Base-by-base conservation (phyloP, 1,140 invertebrate species). In the Anastrepha obliqua region DNA sequence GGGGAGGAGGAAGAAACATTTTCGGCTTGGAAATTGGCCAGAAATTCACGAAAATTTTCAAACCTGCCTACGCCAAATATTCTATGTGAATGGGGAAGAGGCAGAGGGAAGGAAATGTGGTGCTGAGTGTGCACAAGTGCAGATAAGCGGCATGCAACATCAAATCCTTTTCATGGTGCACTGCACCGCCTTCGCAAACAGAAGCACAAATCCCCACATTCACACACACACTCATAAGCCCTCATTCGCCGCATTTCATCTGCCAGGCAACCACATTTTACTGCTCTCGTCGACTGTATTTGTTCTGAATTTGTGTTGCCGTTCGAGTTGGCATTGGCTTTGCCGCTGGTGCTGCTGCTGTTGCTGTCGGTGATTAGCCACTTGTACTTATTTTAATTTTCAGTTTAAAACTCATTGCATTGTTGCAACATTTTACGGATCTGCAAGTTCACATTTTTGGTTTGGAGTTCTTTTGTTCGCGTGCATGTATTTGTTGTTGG, bases 111-210 rank as follows among this genome's bases (percentile, higher is more conserved):
- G 67, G 15, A 55, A 81, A 4, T 55, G 17, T 55, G 47, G 47
- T n/a, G 74, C 74, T 81, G 74, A 81, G 74, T 81, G 74, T 81
- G 74, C 74, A 81, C 74, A 81, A 81, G 74, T 81, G 74, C 74
- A 81, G 74, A 81, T 81, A 81, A 81, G 74, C 74, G 74, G 74
- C 74, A 81, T 81, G 74, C 74, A 81, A 81, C 74, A 55, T 5
- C 74, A 81, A 81, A 81, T 81, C 74, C 74, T 55, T 81, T 81
- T 81, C 74, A 81, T 81, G 74, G 74, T 81, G 74, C 74, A 55
- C 47, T 81, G 74, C 74, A 81, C 74, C 74, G 74, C 74, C 74
- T 81, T 81, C 74, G 11, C 74, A 81, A 81, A 81, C 47, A 55
- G 74, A 81, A 55, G 74, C 47, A 55, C 74, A 81, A 29, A 29